These are phyloP conservation scores for Leptinotarsa haldemani DNA, from an alignment of 2,888 invertebrate genomes.

Conservation along the genomic window DNA sequence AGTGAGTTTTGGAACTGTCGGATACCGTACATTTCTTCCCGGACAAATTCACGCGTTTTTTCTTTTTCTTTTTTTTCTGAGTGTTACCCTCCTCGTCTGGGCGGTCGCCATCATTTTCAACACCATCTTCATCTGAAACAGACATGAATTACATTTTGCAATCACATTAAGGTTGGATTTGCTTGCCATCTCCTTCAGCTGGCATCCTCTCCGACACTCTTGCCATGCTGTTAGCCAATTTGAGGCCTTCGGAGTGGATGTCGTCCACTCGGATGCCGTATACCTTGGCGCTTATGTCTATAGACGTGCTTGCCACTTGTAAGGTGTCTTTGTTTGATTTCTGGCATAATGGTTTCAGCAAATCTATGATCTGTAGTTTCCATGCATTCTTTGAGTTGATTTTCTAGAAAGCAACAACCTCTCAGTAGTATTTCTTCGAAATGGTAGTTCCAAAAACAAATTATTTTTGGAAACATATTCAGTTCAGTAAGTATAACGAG, in stretches of 20 bases:
- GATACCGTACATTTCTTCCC: conserved; percentile 53
- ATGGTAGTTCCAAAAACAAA: no score
- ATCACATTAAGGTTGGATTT: not conserved
- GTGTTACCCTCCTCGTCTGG: conserved; percentile 45
- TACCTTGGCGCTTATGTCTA: conserved; percentile 86
- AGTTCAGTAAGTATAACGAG: no score
- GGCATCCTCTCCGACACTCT: conserved; percentile 43
- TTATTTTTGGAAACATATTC: no score
- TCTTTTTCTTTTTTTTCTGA: conserved; percentile 50
- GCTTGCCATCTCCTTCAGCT: conserved; percentile 32
- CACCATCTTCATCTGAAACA: conserved; percentile 31
- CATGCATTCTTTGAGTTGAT: conserved; percentile 91
- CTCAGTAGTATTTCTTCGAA: not conserved
- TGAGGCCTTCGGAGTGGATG: conserved; percentile 82
- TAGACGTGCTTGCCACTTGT: conserved; percentile 84
- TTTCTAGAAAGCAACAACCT: conserved; percentile 71
- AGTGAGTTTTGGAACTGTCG: conserved; percentile 50
- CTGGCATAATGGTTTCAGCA: conserved; percentile 79
- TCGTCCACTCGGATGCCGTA: conserved; percentile 86
- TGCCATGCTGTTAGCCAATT: conserved; percentile 78
- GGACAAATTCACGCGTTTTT: conserved; percentile 40
- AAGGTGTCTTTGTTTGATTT: conserved; percentile 78
- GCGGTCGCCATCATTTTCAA: conserved; percentile 44
- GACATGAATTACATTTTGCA: no score
- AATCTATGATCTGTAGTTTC: conserved; percentile 87